Evolutionary conservation across 2,113 vertebrate genomes (phyloP), one percentile per base, ranked within the genome.

Genomic region (Mus spicilegus): DNA sequence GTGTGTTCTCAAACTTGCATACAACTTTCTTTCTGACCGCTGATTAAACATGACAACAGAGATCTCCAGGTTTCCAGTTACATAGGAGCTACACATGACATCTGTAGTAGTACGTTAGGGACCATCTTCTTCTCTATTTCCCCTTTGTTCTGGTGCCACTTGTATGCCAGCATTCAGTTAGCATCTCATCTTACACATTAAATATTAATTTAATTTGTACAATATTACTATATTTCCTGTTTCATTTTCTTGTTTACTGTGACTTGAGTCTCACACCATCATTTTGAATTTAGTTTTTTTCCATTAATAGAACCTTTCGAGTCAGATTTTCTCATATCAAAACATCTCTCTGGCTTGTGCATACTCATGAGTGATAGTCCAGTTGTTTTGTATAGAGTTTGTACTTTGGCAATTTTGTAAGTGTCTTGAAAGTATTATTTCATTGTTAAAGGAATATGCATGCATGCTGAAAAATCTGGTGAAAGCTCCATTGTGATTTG

Each of bases 241-340:
- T 91, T 9, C 33, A 3, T 36, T 80, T 80, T 69, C 49, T 89
- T 54, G n/a, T 75, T 20, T 0, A 86, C 46, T 90, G 26, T 30
- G 69, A 69, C 33, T 87, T 87, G 46, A 95, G 67, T 58, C 8
- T 7, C 26, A 80, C 12, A 22, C 24, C 12, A 54, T 28, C 24
- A 93, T 49, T 94, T 22, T 77, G 36, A 61, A 49, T 87, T 87
- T 39, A 89, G n/a, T 58, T 69, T 80, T 80, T 33, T 73, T 95
- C 24, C 36, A 70, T 87, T 54, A 51, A 4, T 81, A 56, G 90
- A 88, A 58, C 0, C 4, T 78, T 49, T 78, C 42, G 13, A 65
- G 20, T 54, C 20, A 70, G 36, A 58, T 28, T 72, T 78, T 65
- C 58, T n/a, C 70, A 51, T 84, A 49, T 54, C 56, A 77, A 92